Evolutionary conservation across 2,888 invertebrate species (phyloP), one percentile per base, ranked within the genome.

Genomic region (Diploptera punctata): DNA sequence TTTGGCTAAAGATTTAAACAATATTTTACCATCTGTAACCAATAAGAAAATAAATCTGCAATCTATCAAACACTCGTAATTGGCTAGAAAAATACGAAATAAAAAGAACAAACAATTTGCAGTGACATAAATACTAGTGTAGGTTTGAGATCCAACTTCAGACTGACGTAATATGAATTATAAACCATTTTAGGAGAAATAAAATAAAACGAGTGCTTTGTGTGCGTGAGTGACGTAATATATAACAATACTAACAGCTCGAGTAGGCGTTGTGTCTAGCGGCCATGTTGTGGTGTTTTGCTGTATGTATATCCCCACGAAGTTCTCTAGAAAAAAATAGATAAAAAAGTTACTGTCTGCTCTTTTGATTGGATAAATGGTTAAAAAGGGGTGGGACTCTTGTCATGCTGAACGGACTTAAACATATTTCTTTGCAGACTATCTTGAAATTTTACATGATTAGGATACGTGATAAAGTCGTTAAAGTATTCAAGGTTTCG

Each of bases 331-430:
- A 26, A 44, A 19, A 44, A n/a, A 38, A 2, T 13, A 19, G 21
- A 61, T 38, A 65, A 43, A 65, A 4, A 65, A 44, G 7, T 13
- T 13, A 24, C 1, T 7, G 26, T 21, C 65, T 24, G 5, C 26
- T 65, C 26, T 65, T n/a, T 26, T 65, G 65, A 65, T 65, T 65
- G 65, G 65, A n/a, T 26, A 65, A 61, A 65, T 24, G n/a, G 47
- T 18, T n/a, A 47, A 26, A 24, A 43, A n/a, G 44, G 44, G 65
- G 65, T 65, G 65, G 43, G 43, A 16, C 57, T 29, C 1, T 4
- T 57, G 57, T 57, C 31, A 31, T 24, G 57, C n/a, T 54, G 26
- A 21, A 26, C 29, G 54, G 29, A 57, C 47, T 10, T 52, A 52
- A 29, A 29, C 33, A 10, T 57, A 31, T 31, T 18, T 24, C 29